Evolutionary conservation across 2,888 invertebrate species (phyloP).

Genomic region (Coecobrya sp.): DNA sequence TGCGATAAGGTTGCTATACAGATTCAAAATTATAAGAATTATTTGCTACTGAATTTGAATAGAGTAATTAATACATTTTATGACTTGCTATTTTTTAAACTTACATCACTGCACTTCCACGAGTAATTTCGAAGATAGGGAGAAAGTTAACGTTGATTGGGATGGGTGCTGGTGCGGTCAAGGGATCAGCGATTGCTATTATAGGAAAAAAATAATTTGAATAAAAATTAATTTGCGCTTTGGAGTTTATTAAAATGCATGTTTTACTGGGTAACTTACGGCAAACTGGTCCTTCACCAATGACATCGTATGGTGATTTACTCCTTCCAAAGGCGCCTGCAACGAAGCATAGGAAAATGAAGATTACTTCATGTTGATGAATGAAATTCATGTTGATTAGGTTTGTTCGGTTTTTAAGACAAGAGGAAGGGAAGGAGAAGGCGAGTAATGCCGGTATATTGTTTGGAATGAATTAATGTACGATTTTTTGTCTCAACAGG

Average conservation of each 20-base stretch:
- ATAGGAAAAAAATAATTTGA: not conserved
- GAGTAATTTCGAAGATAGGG: conserved; percentile 61
- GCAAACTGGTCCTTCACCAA: conserved; percentile 57
- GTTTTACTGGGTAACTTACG: conserved; percentile 64
- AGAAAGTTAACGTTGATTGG: conserved; percentile 68
- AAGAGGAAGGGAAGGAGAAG: no score
- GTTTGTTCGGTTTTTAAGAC: no score
- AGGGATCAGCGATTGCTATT: conserved; percentile 74
- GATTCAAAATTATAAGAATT: not conserved
- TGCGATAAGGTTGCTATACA: conserved; percentile 24
- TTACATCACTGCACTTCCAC: conserved; percentile 66
- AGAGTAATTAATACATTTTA: not conserved
- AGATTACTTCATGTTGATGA: conserved; percentile 71
- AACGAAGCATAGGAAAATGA: conserved; percentile 55
- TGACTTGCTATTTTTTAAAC: not conserved
- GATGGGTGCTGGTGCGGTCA: conserved; percentile 2
- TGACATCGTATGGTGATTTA: conserved; percentile 36
- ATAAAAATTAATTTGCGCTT: not conserved
- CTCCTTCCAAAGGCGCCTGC: conserved; percentile 61
- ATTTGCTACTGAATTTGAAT: not conserved
- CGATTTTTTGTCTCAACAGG: no score
- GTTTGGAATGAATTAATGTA: no score
- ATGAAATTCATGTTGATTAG: no score
- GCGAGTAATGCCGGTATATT: no score
- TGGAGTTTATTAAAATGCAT: not conserved